Percentiles rank a stretch among this genome's conserved stretches.
Evolutionary conservation across 2,888 invertebrate species (phyloP).

Genomic region (Reticulitermes lucifugus): DNA sequence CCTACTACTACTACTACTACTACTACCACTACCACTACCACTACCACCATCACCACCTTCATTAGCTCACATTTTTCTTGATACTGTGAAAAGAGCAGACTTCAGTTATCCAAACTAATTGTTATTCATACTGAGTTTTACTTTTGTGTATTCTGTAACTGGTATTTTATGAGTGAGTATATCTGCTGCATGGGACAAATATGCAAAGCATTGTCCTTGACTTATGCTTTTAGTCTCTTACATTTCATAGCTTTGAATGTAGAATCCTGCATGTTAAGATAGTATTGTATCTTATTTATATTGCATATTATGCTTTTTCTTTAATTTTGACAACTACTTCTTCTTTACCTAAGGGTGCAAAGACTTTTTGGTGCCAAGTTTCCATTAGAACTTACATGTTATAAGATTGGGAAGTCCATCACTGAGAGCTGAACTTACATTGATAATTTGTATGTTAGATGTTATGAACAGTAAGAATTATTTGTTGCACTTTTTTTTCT

Average conservation of each 20-base stretch:
- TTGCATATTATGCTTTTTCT: background rate
- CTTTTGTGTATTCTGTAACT: no score
- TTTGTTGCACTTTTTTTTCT: no score
- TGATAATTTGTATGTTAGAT: slow-evolving; percentile 14
- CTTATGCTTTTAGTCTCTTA: background rate
- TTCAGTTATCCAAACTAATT: no score
- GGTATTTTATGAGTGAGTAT: background rate
- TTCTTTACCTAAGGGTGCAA: background rate
- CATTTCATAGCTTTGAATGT: background rate
- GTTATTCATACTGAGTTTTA: no score
- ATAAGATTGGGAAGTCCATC: slow-evolving; percentile 44
- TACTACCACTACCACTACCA: no score
- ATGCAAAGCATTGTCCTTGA: background rate
- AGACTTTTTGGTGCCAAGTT: background rate
- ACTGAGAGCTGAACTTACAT: slow-evolving; percentile 37
- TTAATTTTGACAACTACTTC: background rate
- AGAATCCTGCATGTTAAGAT: background rate
- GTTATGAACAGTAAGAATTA: background rate
- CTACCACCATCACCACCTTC: no score
- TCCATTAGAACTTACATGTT: background rate
- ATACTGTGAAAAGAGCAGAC: no score
- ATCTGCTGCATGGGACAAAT: background rate
- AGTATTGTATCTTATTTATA: background rate
- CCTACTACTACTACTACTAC: no score
- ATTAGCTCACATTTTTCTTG: no score